phyloP scores from a whole-genome alignment of 2,797 vertebrate genomes.

The Liparis tanakae region DNA sequence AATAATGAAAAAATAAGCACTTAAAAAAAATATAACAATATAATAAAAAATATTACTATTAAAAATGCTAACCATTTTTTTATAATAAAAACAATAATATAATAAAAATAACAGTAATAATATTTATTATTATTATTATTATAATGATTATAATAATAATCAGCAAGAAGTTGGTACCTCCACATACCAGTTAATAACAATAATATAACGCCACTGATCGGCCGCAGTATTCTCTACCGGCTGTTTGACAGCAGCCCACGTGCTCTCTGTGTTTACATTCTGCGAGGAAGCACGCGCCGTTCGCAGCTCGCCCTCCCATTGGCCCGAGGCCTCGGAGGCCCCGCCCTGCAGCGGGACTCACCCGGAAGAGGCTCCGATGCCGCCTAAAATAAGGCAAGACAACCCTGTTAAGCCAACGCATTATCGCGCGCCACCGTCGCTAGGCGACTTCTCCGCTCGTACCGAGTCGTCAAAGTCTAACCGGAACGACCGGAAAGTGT shows the following conservation, averaged over 20 bases:
- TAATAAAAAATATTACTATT: background rate
- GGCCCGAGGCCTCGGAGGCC: conserved; percentile 48
- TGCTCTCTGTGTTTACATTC: conserved; percentile 83
- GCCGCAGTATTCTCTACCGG: background rate
- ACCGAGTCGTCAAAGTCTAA: conserved; percentile 54
- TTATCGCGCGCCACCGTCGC: accelerated
- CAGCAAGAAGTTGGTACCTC: background rate
- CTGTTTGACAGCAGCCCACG: conserved; percentile 67
- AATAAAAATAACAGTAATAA: background rate
- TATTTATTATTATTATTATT: background rate
- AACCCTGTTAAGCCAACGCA: accelerated
- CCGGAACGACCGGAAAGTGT: conserved; percentile 75
- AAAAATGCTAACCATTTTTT: no score
- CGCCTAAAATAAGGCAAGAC: conserved; percentile 10
- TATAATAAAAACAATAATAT: background rate
- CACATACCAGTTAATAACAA: background rate
- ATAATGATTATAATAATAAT: no score
- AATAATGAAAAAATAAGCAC: background rate
- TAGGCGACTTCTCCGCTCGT: accelerated
- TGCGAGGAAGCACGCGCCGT: conserved; percentile 71
- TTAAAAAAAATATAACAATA: background rate
- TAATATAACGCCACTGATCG: no score
- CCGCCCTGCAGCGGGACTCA: conserved; percentile 64
- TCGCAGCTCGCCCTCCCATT: conserved; percentile 66
- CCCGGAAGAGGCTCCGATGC: conserved; percentile 44